Conservation (phyloP, 2,113 vertebrate genomes). For the Notechis scutatus region DNA sequence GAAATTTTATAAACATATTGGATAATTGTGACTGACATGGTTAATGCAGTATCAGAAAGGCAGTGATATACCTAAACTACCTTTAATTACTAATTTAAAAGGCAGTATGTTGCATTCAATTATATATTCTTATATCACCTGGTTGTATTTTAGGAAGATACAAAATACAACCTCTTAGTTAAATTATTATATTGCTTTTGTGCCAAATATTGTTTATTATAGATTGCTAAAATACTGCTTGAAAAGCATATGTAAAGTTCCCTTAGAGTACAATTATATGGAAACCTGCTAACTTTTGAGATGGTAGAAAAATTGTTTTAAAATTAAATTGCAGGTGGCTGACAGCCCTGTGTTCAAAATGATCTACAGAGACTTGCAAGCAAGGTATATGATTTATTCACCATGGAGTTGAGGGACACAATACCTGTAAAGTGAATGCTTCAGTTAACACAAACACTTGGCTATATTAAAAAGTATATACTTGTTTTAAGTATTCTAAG, state of each 20-base stretch:
- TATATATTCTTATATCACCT: background rate
- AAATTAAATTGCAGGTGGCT: conserved; percentile 12
- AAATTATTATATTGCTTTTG: background rate
- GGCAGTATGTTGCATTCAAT: background rate
- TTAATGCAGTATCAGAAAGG: background rate
- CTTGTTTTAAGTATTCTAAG: conserved; percentile 7
- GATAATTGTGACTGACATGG: background rate
- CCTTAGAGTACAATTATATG: background rate
- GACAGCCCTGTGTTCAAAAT: background rate
- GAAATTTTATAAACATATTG: background rate
- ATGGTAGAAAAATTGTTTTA: conserved; percentile 3
- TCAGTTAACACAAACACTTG: background rate
- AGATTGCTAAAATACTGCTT: conserved; percentile 23
- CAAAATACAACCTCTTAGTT: background rate
- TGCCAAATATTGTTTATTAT: background rate
- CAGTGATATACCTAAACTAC: background rate
- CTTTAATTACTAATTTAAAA: background rate
- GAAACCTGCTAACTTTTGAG: background rate
- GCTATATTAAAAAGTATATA: conserved; percentile 15
- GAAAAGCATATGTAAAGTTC: conserved; percentile 15
- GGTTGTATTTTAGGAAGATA: conserved; percentile 9
- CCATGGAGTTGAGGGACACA: background rate
- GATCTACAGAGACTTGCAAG: background rate
- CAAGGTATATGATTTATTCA: conserved; percentile 3
- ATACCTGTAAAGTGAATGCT: background rate